Evolutionary conservation across 1,140 invertebrate genomes (phyloP), one percentile per base, ranked within the genome.

Genomic region (Aporrectodea caliginosa): DNA sequence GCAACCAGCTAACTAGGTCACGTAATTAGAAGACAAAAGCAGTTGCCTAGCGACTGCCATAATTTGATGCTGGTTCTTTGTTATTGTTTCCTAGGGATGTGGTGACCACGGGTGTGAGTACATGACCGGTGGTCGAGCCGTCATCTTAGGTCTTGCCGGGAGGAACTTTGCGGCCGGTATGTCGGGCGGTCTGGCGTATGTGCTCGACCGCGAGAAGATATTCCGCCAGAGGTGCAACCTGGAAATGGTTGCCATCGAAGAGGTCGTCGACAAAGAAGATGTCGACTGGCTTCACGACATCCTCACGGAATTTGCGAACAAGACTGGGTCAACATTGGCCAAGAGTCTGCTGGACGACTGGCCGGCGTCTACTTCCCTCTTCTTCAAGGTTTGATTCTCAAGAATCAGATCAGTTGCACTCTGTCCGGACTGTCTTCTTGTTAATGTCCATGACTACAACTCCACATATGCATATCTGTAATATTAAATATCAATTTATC

Each of bases 71-170:
- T 27, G 14, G 58, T 14, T 72, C 27, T 76, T 22, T 16, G 16
- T 29, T 31, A 2, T 77, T 33, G 2, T 27, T n/a, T 82, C 81
- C 27, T 78, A 90, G 90, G 97, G 96, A 78, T 96, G 97, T 77
- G 98, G 98, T 73, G 98, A 99, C 90, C 97, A 99, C 89, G 97
- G 96, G 34, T 99, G 98, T 91, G 98, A 99, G 89, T 99, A 99
- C 87, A 99, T 99, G 98, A 99, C 98, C 69, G 97, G 96, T 33
- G 97, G 97, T 80, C 90, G 91, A 80, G 94, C 94, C 79, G 89
- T 99, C 6, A 94, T 99, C 86, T 90, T 99, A 16, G 97, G 97
- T 2, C 89, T 93, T n/a, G 97, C 95, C 16, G 97, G 97, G 77
- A 90, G 96, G 78, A 99, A 99, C 90, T 99, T 99, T 90, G 97